A percentile compares a stretch with the other conserved stretches of the same genome.
These are phyloP conservation scores for Zaprionus inermis DNA, from an alignment of 1,140 invertebrate species.

Conservation along the genomic window DNA sequence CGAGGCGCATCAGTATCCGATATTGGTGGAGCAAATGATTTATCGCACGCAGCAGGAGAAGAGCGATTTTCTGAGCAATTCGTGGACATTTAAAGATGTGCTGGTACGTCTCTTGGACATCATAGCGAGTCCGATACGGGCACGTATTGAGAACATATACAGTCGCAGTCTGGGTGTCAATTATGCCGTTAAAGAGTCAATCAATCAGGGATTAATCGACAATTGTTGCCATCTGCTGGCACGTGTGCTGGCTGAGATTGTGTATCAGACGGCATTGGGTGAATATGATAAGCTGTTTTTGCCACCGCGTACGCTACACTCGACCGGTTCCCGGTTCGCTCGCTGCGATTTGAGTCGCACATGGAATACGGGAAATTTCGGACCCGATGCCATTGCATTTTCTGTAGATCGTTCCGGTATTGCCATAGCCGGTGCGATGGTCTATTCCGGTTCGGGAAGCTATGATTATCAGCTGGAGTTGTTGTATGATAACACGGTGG, in stretches of 20 bases:
- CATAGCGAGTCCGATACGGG: constrained; percentile 91
- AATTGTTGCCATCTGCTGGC: constrained; percentile 94
- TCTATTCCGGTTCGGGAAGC: constrained; percentile 94
- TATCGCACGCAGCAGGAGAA: constrained; percentile 89
- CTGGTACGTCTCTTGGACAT: constrained; percentile 93
- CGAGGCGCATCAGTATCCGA: constrained; percentile 90
- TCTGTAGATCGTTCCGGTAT: constrained; percentile 95
- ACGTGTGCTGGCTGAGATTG: constrained; percentile 94
- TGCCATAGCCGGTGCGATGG: constrained; percentile 92
- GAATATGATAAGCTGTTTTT: constrained; percentile 86
- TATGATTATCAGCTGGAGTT: constrained; percentile 97
- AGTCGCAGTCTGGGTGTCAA: constrained; percentile 64
- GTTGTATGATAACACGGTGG: constrained; percentile 89
- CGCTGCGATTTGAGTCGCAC: constrained; percentile 94
- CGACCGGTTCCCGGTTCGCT: constrained; percentile 95
- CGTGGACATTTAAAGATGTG: constrained; percentile 93
- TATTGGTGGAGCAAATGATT: constrained; percentile 93
- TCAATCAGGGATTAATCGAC: constrained; percentile 87
- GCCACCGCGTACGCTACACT: constrained; percentile 88
- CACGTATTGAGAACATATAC: constrained; percentile 84
- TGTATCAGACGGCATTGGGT: constrained; percentile 87
- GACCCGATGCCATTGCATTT: constrained; percentile 98
- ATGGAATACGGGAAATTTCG: constrained; percentile 99
- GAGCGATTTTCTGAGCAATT: constrained; percentile 84
- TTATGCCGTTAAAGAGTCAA: constrained; percentile 59